Conservation (phyloP, 2,888 invertebrate species). For the Podotricha telesiphe region DNA sequence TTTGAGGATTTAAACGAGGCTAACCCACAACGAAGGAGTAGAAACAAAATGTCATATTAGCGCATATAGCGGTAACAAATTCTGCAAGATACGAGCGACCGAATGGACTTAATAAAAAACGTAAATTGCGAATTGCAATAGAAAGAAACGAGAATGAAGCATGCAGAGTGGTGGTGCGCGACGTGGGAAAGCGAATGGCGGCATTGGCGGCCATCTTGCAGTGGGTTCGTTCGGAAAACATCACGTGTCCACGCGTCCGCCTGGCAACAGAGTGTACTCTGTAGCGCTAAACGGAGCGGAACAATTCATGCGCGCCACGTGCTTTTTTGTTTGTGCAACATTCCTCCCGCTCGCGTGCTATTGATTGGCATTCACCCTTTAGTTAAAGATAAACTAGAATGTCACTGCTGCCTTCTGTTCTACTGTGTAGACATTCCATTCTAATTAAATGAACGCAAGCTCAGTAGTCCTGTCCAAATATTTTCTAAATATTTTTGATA, state of each 20-base stretch:
- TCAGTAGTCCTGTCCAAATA: too few relatives aligned
- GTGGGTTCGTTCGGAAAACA: constrained; percentile 71
- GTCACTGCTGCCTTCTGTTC: neutral
- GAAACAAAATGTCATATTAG: constrained; percentile 40
- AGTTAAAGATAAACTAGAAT: constrained; percentile 39
- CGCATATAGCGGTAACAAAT: constrained; percentile 41
- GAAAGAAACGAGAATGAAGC: constrained; percentile 71
- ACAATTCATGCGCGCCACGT: constrained; percentile 75
- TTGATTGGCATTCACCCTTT: constrained; percentile 57
- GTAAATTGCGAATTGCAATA: constrained; percentile 64
- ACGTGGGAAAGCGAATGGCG: constrained; percentile 83
- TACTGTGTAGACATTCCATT: neutral
- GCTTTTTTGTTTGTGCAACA: constrained; percentile 77
- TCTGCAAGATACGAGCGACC: constrained; percentile 49
- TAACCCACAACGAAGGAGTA: neutral
- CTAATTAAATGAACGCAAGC: neutral
- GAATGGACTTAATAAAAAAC: constrained; percentile 57
- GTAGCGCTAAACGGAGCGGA: constrained; percentile 76
- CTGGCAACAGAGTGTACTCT: constrained; percentile 74
- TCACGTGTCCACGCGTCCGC: constrained; percentile 78
- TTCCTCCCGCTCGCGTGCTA: constrained; percentile 62
- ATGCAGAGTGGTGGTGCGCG: constrained; percentile 67
- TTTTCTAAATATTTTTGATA: too few relatives aligned
- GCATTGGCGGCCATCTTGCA: constrained; percentile 76
- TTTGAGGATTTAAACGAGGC: constrained; percentile 1